Conservation (phyloP, 2,797 vertebrate species). For the Rhynchonycteris naso region DNA sequence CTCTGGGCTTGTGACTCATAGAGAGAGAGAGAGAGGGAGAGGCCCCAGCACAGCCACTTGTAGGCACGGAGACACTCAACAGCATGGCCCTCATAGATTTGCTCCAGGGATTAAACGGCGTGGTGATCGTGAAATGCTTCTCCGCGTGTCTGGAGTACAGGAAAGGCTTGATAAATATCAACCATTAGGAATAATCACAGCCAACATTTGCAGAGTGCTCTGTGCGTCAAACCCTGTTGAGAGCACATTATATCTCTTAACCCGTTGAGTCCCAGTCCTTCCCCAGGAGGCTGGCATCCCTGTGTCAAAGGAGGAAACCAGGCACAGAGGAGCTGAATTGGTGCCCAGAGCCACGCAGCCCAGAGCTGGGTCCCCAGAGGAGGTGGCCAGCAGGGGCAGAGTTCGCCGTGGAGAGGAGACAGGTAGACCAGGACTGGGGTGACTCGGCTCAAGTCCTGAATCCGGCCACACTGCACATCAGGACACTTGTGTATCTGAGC, state of each 20-base stretch:
- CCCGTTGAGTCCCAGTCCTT: fast-evolving
- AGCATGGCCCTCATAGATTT: fast-evolving
- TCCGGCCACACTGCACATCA: no score
- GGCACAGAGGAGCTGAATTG: not conserved
- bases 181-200: not conserved
- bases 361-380: no score
- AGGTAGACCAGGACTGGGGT: no score
- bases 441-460: no score
- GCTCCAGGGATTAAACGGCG: not conserved
- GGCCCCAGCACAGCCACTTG: not conserved
- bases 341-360: not conserved
- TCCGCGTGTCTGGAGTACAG: not conserved
- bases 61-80: fast-evolving
- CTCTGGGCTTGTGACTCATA: fast-evolving
- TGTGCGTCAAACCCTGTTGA: not conserved
- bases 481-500: no score
- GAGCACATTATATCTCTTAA: not conserved
- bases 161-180: not conserved
- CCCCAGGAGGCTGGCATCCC: fast-evolving
- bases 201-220: not conserved
- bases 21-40: not conserved
- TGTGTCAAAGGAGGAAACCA: not conserved
- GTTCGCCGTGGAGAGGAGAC: no score
- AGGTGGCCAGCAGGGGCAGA: no score
- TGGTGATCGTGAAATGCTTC: not conserved